These are phyloP conservation scores for Euwallacea similis DNA, from an alignment of 1,140 invertebrate species.

Conservation along the genomic window DNA sequence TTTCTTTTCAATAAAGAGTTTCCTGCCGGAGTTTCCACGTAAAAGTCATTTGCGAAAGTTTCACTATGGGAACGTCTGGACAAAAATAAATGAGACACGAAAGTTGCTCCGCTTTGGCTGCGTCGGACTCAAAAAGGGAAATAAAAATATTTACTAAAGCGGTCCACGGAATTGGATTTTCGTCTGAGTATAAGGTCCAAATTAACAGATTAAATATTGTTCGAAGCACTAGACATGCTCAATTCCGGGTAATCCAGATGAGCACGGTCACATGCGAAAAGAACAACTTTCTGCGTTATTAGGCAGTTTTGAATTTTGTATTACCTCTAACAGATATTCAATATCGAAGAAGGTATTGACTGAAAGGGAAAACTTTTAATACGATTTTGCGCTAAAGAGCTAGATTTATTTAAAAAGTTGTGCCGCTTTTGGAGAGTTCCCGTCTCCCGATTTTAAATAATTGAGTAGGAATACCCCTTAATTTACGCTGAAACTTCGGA, in stretches of 20 bases:
- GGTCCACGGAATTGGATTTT: neutral
- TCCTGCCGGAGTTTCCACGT: conserved; percentile 4
- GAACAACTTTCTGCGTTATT: too few relatives aligned
- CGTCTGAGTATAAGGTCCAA: neutral
- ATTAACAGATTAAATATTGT: neutral
- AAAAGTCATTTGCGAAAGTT: conserved; percentile 10
- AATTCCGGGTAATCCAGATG: too few relatives aligned
- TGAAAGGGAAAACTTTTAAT: conserved; percentile 10
- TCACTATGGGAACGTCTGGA: conserved; percentile 9
- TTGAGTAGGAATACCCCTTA: conserved; percentile 10
- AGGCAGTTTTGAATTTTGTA: too few relatives aligned
- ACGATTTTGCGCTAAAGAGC: neutral
- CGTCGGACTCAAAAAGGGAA: neutral
- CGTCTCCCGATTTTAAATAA: conserved; percentile 11
- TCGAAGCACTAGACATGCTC: too few relatives aligned
- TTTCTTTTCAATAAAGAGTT: conserved; percentile 15
- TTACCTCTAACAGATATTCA: too few relatives aligned
- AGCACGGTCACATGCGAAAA: too few relatives aligned
- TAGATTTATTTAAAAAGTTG: conserved; percentile 11
- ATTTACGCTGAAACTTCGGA: conserved; percentile 10
- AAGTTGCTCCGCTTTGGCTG: neutral
- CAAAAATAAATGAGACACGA: conserved; percentile 17
- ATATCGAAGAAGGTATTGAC: neutral
- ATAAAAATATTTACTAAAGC: conserved; percentile 7
- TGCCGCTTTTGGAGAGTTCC: conserved; percentile 1